These are phyloP conservation scores for Xyrichtys novacula DNA, from an alignment of 2,797 vertebrate genomes.

Conservation along the genomic window DNA sequence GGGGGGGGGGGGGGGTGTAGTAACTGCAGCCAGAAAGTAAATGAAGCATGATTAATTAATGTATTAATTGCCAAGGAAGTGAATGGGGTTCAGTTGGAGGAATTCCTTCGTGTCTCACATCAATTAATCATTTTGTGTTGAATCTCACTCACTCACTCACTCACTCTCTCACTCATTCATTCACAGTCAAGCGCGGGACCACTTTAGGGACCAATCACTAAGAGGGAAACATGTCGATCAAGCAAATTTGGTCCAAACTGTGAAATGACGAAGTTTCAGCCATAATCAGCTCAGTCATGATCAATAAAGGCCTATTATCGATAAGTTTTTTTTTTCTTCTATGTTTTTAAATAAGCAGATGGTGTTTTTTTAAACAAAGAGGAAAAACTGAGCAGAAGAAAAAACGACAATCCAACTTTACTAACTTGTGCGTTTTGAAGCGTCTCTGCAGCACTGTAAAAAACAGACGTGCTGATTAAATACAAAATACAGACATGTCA, in stretches of 20 bases:
- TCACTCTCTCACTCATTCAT: not conserved
- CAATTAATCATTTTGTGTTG: constrained; percentile 69
- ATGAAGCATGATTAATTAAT: constrained; percentile 85
- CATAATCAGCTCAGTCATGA: no score
- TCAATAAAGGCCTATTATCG: no score
- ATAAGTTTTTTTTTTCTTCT: no score
- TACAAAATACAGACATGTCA: no score
- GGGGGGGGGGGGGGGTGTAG: no score
- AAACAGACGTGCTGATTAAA: no score
- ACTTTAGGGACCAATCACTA: not conserved
- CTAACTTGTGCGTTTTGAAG: not conserved
- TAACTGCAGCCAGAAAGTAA: constrained; percentile 79
- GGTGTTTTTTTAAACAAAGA: no score
- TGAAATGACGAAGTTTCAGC: no score
- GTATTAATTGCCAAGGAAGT: constrained; percentile 77
- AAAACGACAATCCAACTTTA: no score
- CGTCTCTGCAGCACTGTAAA: constrained; percentile 15
- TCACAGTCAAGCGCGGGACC: no score
- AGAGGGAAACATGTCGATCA: not conserved
- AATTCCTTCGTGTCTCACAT: constrained; percentile 66
- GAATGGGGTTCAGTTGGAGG: constrained; percentile 62
- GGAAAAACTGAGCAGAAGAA: not conserved
- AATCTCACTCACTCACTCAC: constrained; percentile 1
- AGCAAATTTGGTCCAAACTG: no score
- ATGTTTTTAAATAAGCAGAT: no score